A percentile compares a stretch with the other conserved stretches of the same genome.
These are phyloP conservation scores for Pocota personata DNA, from an alignment of 2,888 invertebrate genomes.

Conservation along the genomic window DNA sequence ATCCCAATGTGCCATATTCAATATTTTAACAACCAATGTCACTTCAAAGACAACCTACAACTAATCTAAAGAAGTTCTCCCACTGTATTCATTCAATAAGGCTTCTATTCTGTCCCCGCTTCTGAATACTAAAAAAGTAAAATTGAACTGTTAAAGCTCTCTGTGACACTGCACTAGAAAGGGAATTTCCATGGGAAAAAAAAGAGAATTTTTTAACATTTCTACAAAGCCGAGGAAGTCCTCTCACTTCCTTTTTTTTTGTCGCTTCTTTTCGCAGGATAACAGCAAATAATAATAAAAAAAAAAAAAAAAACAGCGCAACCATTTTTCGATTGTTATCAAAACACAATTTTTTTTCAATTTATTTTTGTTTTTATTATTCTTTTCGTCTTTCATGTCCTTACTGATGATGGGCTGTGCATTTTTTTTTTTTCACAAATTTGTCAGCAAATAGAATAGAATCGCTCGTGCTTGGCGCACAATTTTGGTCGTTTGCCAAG, in stretches of 20 bases:
- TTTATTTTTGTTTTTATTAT: conserved; percentile 12
- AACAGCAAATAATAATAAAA: not conserved
- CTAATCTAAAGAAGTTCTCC: no score
- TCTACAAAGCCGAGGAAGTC: not conserved
- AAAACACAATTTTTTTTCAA: conserved; percentile 28
- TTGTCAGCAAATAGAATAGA: not conserved
- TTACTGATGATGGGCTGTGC: not conserved
- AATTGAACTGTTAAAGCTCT: not conserved
- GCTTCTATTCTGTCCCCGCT: no score
- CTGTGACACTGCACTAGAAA: not conserved
- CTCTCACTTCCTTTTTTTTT: not conserved
- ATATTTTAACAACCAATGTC: no score
- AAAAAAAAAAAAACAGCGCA: not conserved
- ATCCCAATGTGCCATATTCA: no score
- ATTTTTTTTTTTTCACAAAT: not conserved
- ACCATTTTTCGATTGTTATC: conserved; percentile 49
- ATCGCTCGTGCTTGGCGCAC: not conserved
- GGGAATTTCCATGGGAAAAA: not conserved
- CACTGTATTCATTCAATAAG: no score
- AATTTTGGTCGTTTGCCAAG: conserved; percentile 28
- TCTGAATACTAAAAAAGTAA: not conserved
- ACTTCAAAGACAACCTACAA: no score
- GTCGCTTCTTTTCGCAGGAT: conserved; percentile 9
- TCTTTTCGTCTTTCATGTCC: conserved; percentile 11
- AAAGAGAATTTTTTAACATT: conserved; percentile 11